These are phyloP conservation scores for Sitta carolinensis DNA, from an alignment of 2,797 vertebrate genomes.

Conservation along the genomic window DNA sequence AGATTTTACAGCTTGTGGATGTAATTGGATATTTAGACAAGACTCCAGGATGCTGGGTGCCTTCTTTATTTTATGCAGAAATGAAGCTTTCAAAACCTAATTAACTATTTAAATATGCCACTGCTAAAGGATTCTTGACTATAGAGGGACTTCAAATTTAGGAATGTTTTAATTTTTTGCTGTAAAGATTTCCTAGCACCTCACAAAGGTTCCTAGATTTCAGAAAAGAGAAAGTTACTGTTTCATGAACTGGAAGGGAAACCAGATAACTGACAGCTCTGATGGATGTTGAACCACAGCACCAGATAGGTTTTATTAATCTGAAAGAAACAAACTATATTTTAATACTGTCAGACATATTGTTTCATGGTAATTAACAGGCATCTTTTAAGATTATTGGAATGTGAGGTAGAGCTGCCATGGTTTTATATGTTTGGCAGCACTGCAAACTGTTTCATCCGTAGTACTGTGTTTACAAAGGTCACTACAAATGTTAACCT, in stretches of 20 bases:
- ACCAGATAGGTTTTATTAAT: not conserved
- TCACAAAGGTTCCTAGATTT: not conserved
- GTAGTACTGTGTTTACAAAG: slow-evolving; percentile 19
- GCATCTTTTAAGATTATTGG: not conserved
- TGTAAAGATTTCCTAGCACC: not conserved
- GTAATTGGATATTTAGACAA: not conserved
- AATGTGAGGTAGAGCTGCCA: not conserved
- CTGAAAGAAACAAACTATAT: not conserved
- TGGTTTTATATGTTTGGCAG: not conserved
- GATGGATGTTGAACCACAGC: not conserved
- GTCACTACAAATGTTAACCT: slow-evolving; percentile 52
- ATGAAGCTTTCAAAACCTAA: not conserved
- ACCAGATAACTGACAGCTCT: not conserved
- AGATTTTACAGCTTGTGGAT: not conserved
- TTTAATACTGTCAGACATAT: not conserved
- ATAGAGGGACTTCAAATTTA: not conserved
- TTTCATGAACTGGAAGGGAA: not conserved
- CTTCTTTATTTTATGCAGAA: not conserved
- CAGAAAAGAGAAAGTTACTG: not conserved
- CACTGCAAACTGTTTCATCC: not conserved
- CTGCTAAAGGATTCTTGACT: not conserved
- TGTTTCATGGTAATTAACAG: not conserved
- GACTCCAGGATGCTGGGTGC: not conserved
- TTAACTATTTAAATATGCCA: not conserved
- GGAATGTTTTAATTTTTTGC: not conserved